These are phyloP conservation scores for Cephus spinipes DNA, from an alignment of 2,888 invertebrate species.

Conservation along the genomic window DNA sequence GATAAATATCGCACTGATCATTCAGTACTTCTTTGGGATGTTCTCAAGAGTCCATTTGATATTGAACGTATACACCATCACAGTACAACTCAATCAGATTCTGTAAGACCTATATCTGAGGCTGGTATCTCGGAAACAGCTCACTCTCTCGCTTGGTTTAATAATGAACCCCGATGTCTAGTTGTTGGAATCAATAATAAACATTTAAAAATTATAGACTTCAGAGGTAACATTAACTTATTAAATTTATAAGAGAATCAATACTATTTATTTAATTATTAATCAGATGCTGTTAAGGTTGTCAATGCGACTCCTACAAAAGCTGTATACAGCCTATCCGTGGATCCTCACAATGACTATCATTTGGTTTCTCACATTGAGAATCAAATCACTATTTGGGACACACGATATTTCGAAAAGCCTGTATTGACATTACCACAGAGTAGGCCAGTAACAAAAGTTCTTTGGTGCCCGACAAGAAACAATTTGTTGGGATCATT, in stretches of 20 bases:
- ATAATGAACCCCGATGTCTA: slow-evolving; percentile 78
- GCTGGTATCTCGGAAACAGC: slow-evolving; percentile 87
- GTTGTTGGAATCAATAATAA: slow-evolving; percentile 93
- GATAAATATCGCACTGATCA: slow-evolving; percentile 92
- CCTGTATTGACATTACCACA: slow-evolving; percentile 82
- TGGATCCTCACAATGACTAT: slow-evolving; percentile 82
- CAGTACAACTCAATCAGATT: slow-evolving; percentile 67
- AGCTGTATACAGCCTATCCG: slow-evolving; percentile 84
- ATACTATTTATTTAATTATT: slow-evolving; percentile 25
- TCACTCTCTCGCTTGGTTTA: slow-evolving; percentile 88
- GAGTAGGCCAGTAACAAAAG: slow-evolving; percentile 77
- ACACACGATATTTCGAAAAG: slow-evolving; percentile 86
- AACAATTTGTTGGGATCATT: slow-evolving; percentile 84
- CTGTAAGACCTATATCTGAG: slow-evolving; percentile 76
- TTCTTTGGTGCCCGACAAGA: slow-evolving; percentile 92
- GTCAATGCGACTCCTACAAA: slow-evolving; percentile 79
- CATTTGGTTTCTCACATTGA: slow-evolving; percentile 88
- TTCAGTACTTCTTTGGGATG: slow-evolving; percentile 92
- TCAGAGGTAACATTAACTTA: slow-evolving; percentile 76
- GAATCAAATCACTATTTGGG: slow-evolving; percentile 88
- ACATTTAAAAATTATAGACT: slow-evolving; percentile 88
- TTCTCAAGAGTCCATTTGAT: slow-evolving; percentile 69
- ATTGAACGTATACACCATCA: slow-evolving; percentile 58
- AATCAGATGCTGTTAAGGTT: slow-evolving; percentile 78
- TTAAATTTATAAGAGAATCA: slow-evolving; percentile 14